phyloP scores from a whole-genome alignment of 2,797 vertebrate species.

The Lacerta agilis region DNA sequence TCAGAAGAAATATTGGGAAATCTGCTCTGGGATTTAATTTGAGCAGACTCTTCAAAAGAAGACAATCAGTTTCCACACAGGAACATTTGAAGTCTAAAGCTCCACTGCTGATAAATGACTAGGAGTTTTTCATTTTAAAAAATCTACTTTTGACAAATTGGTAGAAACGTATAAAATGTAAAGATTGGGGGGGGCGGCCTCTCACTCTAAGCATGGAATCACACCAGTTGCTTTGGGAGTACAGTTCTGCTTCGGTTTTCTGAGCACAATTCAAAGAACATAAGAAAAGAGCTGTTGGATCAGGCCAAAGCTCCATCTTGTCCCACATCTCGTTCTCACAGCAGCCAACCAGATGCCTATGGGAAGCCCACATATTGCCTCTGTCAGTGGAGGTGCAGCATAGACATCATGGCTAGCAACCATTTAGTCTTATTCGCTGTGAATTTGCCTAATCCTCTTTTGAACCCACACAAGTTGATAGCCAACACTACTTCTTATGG shows the following conservation, averaged over 20 bases:
- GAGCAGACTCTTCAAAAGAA: neutral
- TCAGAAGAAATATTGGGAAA: neutral
- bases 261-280: neutral
- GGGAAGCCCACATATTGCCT: too few relatives aligned
- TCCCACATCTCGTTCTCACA: too few relatives aligned
- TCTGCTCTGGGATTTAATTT: neutral
- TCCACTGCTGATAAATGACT: neutral
- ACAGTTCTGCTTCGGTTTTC: neutral
- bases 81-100: neutral
- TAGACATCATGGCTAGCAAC: too few relatives aligned
- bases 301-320: too few relatives aligned
- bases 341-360: too few relatives aligned
- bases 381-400: too few relatives aligned
- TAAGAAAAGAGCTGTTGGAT: too few relatives aligned
- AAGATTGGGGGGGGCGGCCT: neutral
- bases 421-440: too few relatives aligned
- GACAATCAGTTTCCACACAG: neutral
- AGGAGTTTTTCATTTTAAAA: neutral
- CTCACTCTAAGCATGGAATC: neutral
- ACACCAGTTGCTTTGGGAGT: neutral
- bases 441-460: too few relatives aligned
- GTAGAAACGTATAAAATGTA: neutral
- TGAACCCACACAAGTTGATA: too few relatives aligned
- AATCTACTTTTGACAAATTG: neutral
- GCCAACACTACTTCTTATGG: too few relatives aligned